Evolutionary conservation across 1,140 invertebrate genomes (phyloP), one percentile per base, ranked within the genome.

Genomic region (Helicoverpa zea): DNA sequence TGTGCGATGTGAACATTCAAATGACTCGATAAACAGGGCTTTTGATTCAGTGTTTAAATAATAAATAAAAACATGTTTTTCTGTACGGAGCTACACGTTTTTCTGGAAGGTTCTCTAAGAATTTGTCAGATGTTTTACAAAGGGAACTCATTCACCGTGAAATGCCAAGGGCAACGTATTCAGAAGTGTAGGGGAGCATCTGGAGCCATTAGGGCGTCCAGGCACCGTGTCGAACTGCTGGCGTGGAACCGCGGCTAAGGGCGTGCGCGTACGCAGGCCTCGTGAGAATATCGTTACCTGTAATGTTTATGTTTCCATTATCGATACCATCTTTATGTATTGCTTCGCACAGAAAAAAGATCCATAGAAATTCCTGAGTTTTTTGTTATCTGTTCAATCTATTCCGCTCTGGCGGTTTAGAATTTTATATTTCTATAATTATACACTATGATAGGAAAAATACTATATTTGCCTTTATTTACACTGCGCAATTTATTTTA

Each of bases 171-270:
- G 84, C 88, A 89, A 90, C 68, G 88, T 82, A 84, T 84, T 83
- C 84, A 78, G 59, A 82, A 78, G 51, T 66, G 49, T 68, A 68
- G 76, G 76, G 54, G 78, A 70, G 68, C 64, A 70, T 80, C 52
- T 70, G 73, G 43, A 16, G 79, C 83, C 78, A 88, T 92, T 91
- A 91, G 83, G 84, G 81, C 70, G 89, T 56, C 72, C 89, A 92
- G 88, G 84, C 79, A 85, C 86, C 88, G 87, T 90, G 87, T 84
- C 85, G 64, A 52, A 66, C 81, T 85, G 87, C 61, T 86, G 84
- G 88, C 47, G 90, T 86, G 85, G 88, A 91, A 92, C 88, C 81
- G 75, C 64, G 59, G 66, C 76, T 86, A 58, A 68, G 63, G 61
- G 76, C 76, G 49, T 49, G 63, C 75, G 75, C 64, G 18, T 18